These are phyloP conservation scores for Brotula barbata DNA, from an alignment of 2,797 vertebrate genomes.

Conservation along the genomic window DNA sequence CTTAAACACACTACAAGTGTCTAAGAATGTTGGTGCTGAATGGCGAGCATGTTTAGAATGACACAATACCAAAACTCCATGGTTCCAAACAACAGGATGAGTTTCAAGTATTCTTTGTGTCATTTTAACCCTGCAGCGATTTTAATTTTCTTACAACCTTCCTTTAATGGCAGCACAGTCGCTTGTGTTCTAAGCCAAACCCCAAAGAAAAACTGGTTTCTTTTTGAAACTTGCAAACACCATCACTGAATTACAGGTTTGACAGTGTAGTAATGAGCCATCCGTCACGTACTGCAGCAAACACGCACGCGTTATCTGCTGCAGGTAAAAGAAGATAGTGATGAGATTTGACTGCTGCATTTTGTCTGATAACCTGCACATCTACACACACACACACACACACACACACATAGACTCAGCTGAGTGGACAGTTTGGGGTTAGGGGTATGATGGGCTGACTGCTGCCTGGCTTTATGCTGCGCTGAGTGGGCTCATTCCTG, in stretches of 20 bases:
- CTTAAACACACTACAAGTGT: neutral
- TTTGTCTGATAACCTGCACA: slow-evolving; percentile 43
- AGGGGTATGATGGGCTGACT: slow-evolving; percentile 66
- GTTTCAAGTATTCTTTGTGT: neutral
- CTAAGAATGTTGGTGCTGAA: neutral
- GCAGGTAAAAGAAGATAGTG: slow-evolving; percentile 5
- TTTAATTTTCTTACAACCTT: slow-evolving; percentile 10
- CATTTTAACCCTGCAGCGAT: slow-evolving; percentile 2
- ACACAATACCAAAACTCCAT: neutral
- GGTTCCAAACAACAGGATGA: neutral
- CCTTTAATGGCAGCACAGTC: neutral
- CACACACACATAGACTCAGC: slow-evolving; percentile 53
- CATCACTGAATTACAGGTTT: slow-evolving; percentile 42
- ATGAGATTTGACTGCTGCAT: slow-evolving; percentile 40
- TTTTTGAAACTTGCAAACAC: slow-evolving; percentile 12
- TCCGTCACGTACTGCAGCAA: slow-evolving; percentile 7
- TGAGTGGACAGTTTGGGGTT: slow-evolving; percentile 80
- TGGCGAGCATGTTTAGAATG: neutral
- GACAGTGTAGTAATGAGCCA: slow-evolving; percentile 42
- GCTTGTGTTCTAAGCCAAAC: slow-evolving; percentile 16
- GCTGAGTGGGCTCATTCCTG: slow-evolving; percentile 85
- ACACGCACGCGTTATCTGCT: slow-evolving; percentile 7
- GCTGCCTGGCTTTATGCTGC: slow-evolving; percentile 75
- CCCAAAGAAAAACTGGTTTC: slow-evolving; percentile 19
- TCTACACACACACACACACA: slow-evolving; percentile 23